These are phyloP conservation scores for Molorchus minor DNA, from an alignment of 2,888 invertebrate species.

Conservation along the genomic window DNA sequence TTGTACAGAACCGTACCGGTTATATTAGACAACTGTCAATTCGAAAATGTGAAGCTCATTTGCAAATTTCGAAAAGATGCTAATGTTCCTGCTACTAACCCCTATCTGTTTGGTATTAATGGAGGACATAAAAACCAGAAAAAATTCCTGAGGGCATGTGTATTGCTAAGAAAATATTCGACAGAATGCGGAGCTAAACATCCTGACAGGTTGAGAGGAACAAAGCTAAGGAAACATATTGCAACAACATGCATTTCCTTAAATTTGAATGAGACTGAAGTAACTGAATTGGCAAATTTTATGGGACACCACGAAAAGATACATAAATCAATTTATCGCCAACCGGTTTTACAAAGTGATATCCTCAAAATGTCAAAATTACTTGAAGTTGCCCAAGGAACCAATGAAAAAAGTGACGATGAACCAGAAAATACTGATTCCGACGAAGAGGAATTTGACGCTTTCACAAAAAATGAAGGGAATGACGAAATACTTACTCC, in stretches of 20 bases:
- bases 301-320: slow-evolving; percentile 33
- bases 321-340: slow-evolving; percentile 29
- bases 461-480: too few relatives aligned
- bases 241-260: slow-evolving; percentile 40
- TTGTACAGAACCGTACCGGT: slow-evolving; percentile 10
- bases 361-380: slow-evolving; percentile 7
- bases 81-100: slow-evolving; percentile 20
- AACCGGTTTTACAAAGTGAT: slow-evolving; percentile 17
- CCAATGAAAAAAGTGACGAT: neutral
- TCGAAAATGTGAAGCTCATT: slow-evolving; percentile 23
- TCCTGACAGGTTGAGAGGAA: slow-evolving; percentile 41
- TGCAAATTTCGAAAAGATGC: slow-evolving; percentile 26
- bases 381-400: slow-evolving; percentile 8
- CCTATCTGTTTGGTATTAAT: slow-evolving; percentile 32
- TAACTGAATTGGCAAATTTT: slow-evolving; percentile 33
- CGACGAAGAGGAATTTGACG: neutral
- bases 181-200: slow-evolving; percentile 40
- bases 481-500: too few relatives aligned
- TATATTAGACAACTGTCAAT: slow-evolving; percentile 4
- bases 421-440: neutral
- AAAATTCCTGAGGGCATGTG: slow-evolving; percentile 42
- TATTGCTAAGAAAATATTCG: slow-evolving; percentile 41
- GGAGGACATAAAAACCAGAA: neutral
- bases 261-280: slow-evolving; percentile 25
- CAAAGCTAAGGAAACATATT: slow-evolving; percentile 44